phyloP scores from a whole-genome alignment of 1,140 invertebrate species.

The Pseudomyrmex sp. region DNA sequence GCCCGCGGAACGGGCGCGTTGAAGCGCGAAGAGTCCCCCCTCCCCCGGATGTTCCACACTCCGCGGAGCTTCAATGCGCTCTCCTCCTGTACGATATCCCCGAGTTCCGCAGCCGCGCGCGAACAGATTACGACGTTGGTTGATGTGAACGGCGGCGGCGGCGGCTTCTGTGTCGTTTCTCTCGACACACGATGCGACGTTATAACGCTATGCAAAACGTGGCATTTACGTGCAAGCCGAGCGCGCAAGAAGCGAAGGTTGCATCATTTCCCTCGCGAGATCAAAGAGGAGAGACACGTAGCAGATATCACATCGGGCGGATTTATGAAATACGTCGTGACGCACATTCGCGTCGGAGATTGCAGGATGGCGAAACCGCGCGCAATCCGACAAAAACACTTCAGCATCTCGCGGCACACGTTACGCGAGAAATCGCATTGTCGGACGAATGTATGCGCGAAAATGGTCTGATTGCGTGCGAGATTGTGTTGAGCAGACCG shows the following conservation, averaged over 20 bases:
- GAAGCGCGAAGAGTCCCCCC: conserved; percentile 39
- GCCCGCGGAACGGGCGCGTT: conserved; percentile 43
- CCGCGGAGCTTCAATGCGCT: conserved; percentile 39
- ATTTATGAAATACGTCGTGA: conserved; percentile 44
- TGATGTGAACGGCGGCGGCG: not conserved
- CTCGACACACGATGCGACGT: conserved; percentile 28
- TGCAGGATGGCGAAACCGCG: not conserved
- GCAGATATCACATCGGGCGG: conserved; percentile 16
- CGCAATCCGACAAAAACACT: conserved; percentile 18
- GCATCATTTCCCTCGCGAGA: conserved; percentile 12
- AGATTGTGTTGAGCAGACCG: conserved; percentile 10
- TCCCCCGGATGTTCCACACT: conserved; percentile 34
- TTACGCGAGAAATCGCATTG: not conserved
- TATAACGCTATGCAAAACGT: conserved; percentile 10
- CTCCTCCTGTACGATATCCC: conserved; percentile 27
- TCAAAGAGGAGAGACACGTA: conserved; percentile 41
- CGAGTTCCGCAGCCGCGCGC: not conserved
- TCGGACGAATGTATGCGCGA: not conserved
- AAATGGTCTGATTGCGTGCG: conserved; percentile 11
- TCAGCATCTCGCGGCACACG: not conserved
- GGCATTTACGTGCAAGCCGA: conserved; percentile 9
- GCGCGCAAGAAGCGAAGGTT: conserved; percentile 27
- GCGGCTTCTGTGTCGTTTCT: conserved; percentile 36
- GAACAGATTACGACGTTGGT: conserved; percentile 45
- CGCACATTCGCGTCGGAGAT: conserved; percentile 17